phyloP scores from a whole-genome alignment of 2,797 vertebrate species.

The Artibeus jamaicensis region DNA sequence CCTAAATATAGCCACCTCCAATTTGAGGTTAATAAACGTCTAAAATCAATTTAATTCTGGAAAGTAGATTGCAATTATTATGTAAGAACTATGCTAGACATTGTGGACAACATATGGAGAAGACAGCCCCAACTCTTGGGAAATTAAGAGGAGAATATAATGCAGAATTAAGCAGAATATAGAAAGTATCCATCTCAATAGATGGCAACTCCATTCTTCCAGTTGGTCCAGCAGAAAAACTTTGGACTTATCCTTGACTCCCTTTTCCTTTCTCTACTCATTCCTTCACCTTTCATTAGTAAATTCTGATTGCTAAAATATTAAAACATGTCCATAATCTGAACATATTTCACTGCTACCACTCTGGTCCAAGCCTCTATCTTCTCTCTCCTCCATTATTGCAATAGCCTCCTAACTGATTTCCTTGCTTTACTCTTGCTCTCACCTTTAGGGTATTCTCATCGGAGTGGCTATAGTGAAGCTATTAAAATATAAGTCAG shows the following conservation, averaged over 20 bases:
- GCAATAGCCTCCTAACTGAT: background rate
- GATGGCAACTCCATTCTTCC: background rate
- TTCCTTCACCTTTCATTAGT: background rate
- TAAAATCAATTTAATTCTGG: constrained; percentile 17
- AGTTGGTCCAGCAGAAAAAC: background rate
- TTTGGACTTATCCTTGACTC: background rate
- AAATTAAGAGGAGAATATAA: background rate
- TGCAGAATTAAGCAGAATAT: background rate
- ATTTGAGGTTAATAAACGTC: background rate
- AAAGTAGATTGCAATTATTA: background rate
- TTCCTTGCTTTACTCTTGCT: background rate
- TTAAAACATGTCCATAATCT: constrained; percentile 4
- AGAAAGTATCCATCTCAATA: background rate
- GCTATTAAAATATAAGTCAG: background rate
- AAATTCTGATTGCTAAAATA: background rate
- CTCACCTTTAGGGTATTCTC: background rate
- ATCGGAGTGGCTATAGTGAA: background rate
- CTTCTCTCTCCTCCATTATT: background rate
- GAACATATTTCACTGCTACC: background rate
- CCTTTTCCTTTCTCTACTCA: background rate
- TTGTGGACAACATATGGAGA: background rate
- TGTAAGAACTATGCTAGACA: background rate
- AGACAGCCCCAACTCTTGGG: background rate
- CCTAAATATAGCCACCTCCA: background rate
- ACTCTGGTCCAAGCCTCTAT: background rate